Evolutionary conservation across 2,797 vertebrate genomes (phyloP).

Genomic region (Novumbra hubbsi): DNA sequence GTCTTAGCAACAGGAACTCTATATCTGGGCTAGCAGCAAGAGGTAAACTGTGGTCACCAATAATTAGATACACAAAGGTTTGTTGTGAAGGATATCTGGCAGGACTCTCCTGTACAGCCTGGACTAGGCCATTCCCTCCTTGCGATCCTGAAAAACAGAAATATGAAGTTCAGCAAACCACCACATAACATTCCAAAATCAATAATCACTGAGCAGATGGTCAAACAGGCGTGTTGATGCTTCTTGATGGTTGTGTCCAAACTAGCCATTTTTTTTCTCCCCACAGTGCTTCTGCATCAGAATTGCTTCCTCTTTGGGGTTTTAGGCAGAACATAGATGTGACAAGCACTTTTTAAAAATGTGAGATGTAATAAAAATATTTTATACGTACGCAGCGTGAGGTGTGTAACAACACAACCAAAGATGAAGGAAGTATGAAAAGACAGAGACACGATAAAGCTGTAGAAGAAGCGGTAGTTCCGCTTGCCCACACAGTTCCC

Average conservation of each 20-base stretch:
- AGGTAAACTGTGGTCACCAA: not conserved
- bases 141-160: constrained; percentile 80
- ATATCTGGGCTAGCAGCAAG: constrained; percentile 1
- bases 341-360: too few species aligned
- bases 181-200: not conserved
- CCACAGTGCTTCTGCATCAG: too few species aligned
- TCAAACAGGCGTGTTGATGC: too few species aligned
- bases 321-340: too few species aligned
- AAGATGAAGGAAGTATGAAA: constrained; percentile 97
- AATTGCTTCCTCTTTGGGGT: too few species aligned
- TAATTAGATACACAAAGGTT: not conserved
- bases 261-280: too few species aligned
- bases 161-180: constrained; percentile 1
- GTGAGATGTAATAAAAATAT: too few species aligned
- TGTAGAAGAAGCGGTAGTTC: constrained; percentile 97
- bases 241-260: too few species aligned
- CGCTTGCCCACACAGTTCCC: constrained; percentile 96
- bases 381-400: constrained; percentile 85
- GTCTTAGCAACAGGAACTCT: constrained; percentile 12
- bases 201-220: not conserved
- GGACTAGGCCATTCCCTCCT: constrained; percentile 73
- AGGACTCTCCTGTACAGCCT: constrained; percentile 87
- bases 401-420: constrained; percentile 91
- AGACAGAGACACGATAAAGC: constrained; percentile 93
- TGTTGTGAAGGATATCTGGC: constrained; percentile 90